These are phyloP conservation scores for Pangasius djambal DNA, from an alignment of 2,797 vertebrate genomes.

Conservation along the genomic window DNA sequence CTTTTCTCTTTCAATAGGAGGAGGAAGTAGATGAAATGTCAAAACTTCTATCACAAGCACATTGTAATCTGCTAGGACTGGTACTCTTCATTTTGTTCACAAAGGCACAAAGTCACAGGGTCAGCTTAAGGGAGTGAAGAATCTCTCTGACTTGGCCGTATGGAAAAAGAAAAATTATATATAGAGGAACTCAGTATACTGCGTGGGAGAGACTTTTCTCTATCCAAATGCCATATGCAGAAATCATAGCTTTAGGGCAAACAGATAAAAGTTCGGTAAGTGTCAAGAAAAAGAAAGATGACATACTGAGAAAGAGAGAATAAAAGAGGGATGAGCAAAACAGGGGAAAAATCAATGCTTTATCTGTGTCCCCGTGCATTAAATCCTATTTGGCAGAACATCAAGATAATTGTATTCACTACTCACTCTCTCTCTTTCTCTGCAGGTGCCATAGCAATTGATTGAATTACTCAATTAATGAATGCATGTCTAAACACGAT, in stretches of 20 bases:
- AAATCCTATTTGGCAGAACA: conserved; percentile 61
- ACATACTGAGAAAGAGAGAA: neutral
- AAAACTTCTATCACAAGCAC: conserved; percentile 8
- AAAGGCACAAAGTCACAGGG: conserved; percentile 13
- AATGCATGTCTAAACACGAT: conserved; percentile 51
- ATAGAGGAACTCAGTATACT: conserved; percentile 4
- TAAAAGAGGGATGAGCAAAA: conserved; percentile 34
- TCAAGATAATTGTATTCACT: conserved; percentile 50
- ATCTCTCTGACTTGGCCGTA: conserved; percentile 14
- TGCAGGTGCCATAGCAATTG: conserved; percentile 44
- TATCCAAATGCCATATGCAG: conserved; percentile 29
- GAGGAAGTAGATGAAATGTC: conserved; percentile 21
- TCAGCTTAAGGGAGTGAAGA: conserved; percentile 38
- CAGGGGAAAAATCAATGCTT: conserved; percentile 39
- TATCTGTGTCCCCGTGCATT: conserved; percentile 59
- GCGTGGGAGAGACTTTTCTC: conserved; percentile 38
- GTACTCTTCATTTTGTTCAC: conserved; percentile 30
- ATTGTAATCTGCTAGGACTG: conserved; percentile 21
- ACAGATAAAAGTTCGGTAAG: conserved; percentile 22
- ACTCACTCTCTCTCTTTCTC: neutral
- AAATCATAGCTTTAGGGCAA: conserved; percentile 38
- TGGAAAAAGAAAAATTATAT: conserved; percentile 38
- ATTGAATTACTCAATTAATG: conserved; percentile 59
- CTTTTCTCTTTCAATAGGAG: conserved; percentile 5
- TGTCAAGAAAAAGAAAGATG: neutral